These are phyloP conservation scores for Microcebus ravelobensis DNA, from an alignment of 2,113 vertebrate species.

Conservation along the genomic window DNA sequence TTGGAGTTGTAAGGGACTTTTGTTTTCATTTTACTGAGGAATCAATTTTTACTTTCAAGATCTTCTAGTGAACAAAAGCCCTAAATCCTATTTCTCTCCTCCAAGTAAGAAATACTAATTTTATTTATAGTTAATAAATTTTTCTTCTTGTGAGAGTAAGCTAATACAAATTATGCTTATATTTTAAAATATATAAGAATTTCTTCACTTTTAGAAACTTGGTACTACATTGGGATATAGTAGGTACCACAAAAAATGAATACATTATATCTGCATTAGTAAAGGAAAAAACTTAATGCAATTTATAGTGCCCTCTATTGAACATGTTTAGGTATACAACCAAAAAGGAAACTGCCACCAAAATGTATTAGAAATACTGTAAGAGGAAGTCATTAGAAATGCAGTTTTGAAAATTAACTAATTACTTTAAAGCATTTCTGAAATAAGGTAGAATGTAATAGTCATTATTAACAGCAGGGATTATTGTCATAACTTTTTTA, in stretches of 20 bases:
- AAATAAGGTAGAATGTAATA: not conserved
- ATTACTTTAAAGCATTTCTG: not conserved
- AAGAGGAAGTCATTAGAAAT: not conserved
- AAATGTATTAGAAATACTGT: not conserved
- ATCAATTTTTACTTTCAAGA: slow-evolving; percentile 27
- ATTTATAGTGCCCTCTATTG: slow-evolving; percentile 46
- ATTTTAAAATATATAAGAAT: not conserved
- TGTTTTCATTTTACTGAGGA: slow-evolving; percentile 20
- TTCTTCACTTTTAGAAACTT: slow-evolving; percentile 25
- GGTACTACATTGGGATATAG: not conserved
- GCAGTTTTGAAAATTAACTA: not conserved
- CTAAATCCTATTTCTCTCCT: not conserved
- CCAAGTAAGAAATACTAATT: not conserved
- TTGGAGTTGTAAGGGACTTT: not conserved
- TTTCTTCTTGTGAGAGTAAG: not conserved
- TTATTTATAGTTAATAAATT: slow-evolving; percentile 33
- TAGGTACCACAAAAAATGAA: not conserved
- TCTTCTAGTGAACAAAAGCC: not conserved
- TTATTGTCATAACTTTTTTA: not conserved
- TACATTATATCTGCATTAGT: not conserved
- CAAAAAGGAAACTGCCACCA: not conserved
- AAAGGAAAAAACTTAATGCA: not conserved
- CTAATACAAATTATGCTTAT: not conserved
- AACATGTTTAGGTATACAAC: not conserved
- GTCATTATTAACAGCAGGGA: not conserved